These are phyloP conservation scores for Halichoerus grypus DNA, from an alignment of 2,113 vertebrate genomes.

Conservation along the genomic window DNA sequence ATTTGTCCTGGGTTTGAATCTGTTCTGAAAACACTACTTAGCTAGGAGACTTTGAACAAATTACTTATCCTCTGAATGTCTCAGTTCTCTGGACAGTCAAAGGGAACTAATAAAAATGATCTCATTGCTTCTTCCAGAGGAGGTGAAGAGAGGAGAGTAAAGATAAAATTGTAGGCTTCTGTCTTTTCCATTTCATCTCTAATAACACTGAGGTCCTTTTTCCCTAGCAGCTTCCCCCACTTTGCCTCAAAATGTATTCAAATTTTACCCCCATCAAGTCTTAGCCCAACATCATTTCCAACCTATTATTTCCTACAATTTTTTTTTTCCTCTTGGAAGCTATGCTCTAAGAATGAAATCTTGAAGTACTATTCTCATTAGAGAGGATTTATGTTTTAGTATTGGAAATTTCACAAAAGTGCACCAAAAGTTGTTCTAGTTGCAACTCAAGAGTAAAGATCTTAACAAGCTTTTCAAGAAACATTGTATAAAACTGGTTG, in stretches of 20 bases:
- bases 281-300: not conserved
- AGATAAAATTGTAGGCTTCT: not conserved
- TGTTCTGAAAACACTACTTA: not conserved
- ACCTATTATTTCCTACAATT: not conserved
- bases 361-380: not conserved
- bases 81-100: not conserved
- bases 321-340: slow-evolving; percentile 3
- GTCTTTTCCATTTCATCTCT: slow-evolving; percentile 4
- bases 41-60: not conserved
- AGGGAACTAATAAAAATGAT: not conserved
- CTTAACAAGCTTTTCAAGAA: not conserved
- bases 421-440: not conserved
- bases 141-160: not conserved
- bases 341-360: not conserved
- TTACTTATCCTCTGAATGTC: not conserved
- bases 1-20: not conserved
- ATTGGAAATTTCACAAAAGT: not conserved
- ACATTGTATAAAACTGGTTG: not conserved
- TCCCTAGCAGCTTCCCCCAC: not conserved
- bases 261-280: not conserved
- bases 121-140: not conserved
- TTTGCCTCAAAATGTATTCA: not conserved
- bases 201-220: not conserved
- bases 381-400: not conserved
- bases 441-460: not conserved